Percentiles rank a stretch among this genome's conserved stretches.
Conservation (phyloP, 2,113 vertebrate species). For the Pomatorhinus ruficollis region DNA sequence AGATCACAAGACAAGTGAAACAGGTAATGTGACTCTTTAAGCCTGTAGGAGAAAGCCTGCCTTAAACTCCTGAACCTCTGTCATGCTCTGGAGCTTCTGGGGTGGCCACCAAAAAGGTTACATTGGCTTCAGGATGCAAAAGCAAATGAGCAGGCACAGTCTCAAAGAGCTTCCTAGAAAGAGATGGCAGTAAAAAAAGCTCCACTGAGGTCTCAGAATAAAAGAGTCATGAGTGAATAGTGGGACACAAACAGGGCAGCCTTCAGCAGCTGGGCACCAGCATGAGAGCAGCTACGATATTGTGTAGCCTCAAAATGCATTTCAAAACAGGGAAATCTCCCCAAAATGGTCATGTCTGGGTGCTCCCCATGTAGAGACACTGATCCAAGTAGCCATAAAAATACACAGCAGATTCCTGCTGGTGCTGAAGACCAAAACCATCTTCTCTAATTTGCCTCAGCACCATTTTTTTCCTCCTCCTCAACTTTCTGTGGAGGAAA, state of each 20-base stretch:
- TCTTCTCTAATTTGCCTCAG: background rate
- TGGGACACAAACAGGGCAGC: background rate
- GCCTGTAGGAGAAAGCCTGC: background rate
- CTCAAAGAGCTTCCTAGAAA: background rate
- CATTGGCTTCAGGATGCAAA: background rate
- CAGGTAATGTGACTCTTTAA: background rate
- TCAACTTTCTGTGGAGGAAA: background rate
- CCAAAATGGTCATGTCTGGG: background rate
- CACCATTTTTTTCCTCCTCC: background rate
- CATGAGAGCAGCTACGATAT: background rate
- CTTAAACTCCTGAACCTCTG: conserved; percentile 14
- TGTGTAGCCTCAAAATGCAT: background rate
- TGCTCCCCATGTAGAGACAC: background rate
- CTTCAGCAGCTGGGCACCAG: background rate
- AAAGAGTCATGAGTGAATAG: background rate
- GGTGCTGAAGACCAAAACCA: background rate
- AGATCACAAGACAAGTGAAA: conserved; percentile 25
- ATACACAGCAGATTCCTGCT: background rate
- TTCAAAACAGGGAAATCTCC: background rate
- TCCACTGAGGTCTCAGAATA: background rate
- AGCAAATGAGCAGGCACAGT: background rate
- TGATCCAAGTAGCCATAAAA: background rate
- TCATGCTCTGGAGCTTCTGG: background rate
- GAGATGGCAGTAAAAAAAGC: background rate
- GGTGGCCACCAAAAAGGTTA: background rate